Conservation (phyloP, 92 coral and sea anemone species). For the Porites cylindrica region DNA sequence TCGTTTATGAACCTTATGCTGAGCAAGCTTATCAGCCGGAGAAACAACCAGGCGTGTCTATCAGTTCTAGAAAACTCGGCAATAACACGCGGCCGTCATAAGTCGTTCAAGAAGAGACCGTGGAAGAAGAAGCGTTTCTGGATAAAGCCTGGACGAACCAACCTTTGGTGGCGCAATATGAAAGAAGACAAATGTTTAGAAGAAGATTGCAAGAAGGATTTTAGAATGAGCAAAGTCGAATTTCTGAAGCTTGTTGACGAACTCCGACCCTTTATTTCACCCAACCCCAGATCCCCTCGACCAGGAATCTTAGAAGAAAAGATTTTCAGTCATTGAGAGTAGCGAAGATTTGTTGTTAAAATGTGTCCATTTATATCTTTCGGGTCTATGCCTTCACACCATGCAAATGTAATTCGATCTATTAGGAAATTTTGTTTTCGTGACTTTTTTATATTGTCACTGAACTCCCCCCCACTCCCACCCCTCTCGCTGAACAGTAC, state of each 20-base stretch:
- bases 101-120: slow-evolving; percentile 33
- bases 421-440: too few relatives aligned
- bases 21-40: slow-evolving; percentile 10
- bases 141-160: slow-evolving; percentile 5
- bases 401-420: too few relatives aligned
- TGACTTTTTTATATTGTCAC: too few relatives aligned
- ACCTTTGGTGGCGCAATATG: slow-evolving; percentile 9
- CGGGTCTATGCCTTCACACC: too few relatives aligned
- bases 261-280: slow-evolving; percentile 53
- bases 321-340: neutral
- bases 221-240: slow-evolving; percentile 7
- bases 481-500: too few relatives aligned
- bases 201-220: neutral
- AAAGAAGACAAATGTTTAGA: neutral
- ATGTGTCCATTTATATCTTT: too few relatives aligned
- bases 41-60: slow-evolving; percentile 12
- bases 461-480: too few relatives aligned
- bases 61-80: slow-evolving; percentile 13
- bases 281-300: slow-evolving; percentile 62
- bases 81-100: slow-evolving; percentile 3
- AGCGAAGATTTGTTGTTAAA: too few relatives aligned
- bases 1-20: neutral
- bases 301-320: slow-evolving; percentile 9
- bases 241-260: slow-evolving; percentile 56
- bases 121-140: slow-evolving; percentile 30